Conservation (phyloP, 2,888 invertebrate genomes). For the Nowickia ferox region DNA sequence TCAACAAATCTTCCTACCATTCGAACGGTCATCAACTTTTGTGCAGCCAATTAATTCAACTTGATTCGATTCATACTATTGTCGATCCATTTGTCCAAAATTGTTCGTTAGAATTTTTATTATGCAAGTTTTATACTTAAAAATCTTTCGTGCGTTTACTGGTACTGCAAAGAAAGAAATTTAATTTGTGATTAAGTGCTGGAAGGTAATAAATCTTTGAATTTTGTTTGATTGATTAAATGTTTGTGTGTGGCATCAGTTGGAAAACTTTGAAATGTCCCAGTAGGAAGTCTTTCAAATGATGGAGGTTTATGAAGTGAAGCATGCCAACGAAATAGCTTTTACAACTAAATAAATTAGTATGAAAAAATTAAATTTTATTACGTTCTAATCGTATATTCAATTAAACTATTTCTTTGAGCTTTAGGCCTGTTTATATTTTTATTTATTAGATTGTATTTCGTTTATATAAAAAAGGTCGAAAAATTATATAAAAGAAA, state of each 20-base stretch:
- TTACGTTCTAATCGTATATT: too few species aligned
- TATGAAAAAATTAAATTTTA: too few species aligned
- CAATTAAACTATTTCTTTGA: too few species aligned
- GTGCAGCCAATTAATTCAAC: conserved; percentile 21
- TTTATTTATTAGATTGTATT: too few species aligned
- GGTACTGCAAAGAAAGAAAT: conserved; percentile 25
- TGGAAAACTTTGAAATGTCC: not conserved
- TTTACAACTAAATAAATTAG: not conserved
- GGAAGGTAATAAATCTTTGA: conserved; percentile 5
- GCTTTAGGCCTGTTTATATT: too few species aligned
- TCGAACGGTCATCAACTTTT: conserved; percentile 6
- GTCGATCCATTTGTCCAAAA: not conserved
- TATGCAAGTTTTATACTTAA: conserved; percentile 4
- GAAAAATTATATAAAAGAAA: too few species aligned
- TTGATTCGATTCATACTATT: conserved; percentile 3
- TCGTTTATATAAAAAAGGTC: too few species aligned
- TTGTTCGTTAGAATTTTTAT: conserved; percentile 38
- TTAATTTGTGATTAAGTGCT: not conserved
- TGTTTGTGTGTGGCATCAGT: conserved; percentile 6
- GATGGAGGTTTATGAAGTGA: not conserved
- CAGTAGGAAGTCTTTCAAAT: not conserved
- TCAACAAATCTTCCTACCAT: not conserved
- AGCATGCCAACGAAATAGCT: not conserved
- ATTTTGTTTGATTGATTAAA: not conserved
- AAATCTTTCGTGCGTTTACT: too few species aligned